Evolutionary conservation across 2,113 vertebrate species (phyloP).

Genomic region (Cercopithecus mona): DNA sequence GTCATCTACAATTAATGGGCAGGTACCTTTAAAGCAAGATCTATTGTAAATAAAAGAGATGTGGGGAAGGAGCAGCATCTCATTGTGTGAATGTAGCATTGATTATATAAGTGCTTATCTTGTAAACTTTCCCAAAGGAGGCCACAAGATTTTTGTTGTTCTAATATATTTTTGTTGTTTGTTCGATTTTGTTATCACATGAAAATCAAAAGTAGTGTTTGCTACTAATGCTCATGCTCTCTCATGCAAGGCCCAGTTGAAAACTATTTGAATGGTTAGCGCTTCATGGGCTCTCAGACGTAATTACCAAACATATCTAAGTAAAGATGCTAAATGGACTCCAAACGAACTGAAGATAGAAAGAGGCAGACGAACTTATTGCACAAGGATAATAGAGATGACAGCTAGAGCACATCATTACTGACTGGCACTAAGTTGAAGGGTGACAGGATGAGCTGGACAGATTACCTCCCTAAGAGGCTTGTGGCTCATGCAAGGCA

Average conservation of each 20-base stretch:
- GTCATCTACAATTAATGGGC: slow-evolving; percentile 86
- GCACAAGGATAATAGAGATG: slow-evolving; percentile 44
- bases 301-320: neutral
- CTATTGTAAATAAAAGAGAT: slow-evolving; percentile 81
- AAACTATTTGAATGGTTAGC: neutral
- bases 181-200: neutral
- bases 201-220: neutral
- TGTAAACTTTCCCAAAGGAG: slow-evolving; percentile 26
- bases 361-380: neutral
- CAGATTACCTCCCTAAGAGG: slow-evolving; percentile 67
- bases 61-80: slow-evolving; percentile 66
- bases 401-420: slow-evolving; percentile 26
- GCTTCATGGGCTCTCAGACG: neutral
- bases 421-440: slow-evolving; percentile 66
- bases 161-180: neutral
- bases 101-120: neutral
- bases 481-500: neutral
- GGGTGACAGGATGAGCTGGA: slow-evolving; percentile 72
- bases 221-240: neutral
- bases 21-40: slow-evolving; percentile 85
- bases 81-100: slow-evolving; percentile 27
- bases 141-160: neutral
- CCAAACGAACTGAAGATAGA: neutral
- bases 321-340: neutral
- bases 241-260: neutral